phyloP scores from a whole-genome alignment of 2,888 invertebrate genomes.

The Nomada fabriciana region DNA sequence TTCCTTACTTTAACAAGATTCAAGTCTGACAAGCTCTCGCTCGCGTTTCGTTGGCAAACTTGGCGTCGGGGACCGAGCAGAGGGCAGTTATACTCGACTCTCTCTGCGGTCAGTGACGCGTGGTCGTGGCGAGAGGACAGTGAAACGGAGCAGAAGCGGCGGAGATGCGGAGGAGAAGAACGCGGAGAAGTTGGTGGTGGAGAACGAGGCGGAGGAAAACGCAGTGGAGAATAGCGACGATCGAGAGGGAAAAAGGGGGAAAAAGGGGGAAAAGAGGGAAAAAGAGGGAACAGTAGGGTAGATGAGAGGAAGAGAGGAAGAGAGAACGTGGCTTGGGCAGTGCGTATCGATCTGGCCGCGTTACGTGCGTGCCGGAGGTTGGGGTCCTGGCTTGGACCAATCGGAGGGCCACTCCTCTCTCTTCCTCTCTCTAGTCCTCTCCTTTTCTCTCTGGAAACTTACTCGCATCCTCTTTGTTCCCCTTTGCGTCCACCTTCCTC shows the following conservation, averaged over 20 bases:
- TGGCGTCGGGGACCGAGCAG: not conserved
- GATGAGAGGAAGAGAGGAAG: conserved; percentile 42
- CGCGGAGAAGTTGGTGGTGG: not conserved
- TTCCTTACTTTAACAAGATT: not conserved
- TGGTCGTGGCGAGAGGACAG: not conserved
- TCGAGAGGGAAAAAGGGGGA: conserved; percentile 3
- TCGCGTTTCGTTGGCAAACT: not conserved
- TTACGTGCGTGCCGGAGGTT: conserved; percentile 83
- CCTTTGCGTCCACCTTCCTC: conserved; percentile 38
- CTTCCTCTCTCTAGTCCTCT: conserved; percentile 67
- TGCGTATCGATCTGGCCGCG: conserved; percentile 84
- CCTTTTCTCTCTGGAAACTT: conserved; percentile 56
- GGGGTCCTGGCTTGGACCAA: conserved; percentile 83
- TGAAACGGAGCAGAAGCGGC: not conserved
- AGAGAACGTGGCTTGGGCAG: conserved; percentile 81
- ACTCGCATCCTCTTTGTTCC: conserved; percentile 52
- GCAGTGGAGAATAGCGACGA: conserved; percentile 33
- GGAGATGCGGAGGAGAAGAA: not conserved
- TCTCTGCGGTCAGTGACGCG: conserved; percentile 26
- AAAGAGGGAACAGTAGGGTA: conserved; percentile 13
- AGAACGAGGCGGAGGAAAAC: not conserved
- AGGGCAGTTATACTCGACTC: conserved; percentile 9
- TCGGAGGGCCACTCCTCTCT: conserved; percentile 82
- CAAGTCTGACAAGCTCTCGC: not conserved
- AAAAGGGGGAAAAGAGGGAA: conserved; percentile 9